Evolutionary conservation across 1,140 invertebrate species (phyloP), one percentile per base, ranked within the genome.

Genomic region (Drepana arcuata): DNA sequence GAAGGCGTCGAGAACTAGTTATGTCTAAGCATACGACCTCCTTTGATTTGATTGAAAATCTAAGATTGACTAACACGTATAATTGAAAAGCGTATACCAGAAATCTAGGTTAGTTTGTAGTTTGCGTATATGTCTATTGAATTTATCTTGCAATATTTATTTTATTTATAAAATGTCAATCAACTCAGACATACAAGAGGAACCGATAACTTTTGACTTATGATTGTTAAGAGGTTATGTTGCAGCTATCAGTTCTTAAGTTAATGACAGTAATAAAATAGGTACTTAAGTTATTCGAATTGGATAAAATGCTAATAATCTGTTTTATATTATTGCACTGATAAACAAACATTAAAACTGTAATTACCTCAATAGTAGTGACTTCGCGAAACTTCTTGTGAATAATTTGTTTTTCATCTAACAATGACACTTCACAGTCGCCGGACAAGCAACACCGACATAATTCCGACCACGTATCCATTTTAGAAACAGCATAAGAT

Each of bases 401-500:
- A 7, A 79, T 39, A 49, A 67, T 67, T 37, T 70, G 53, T 36
- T 64, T 53, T 23, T 47, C 51, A 39, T 75, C 66, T 26, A 72
- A 53, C 40, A 83, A 46, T 55, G 68, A 70, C 51, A 79, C 67
- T 42, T 68, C 52, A 15, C 64, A 51, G 56, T 79, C 49, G 21
- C 73, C 66, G 26, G 66, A 61, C 28, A 84, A 55, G 46, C 82
- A 84, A 47, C 72, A 75, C 14, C 82, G 67, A 55, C 82, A 84
- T 23, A 81, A 64, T 59, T 73, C 61, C n/a, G 67, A 56, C 71
- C 73, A 83, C 34, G 67, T 68, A 51, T 79, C 74, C 79, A 83
- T 81, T 37, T 80, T 51, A 63, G 44, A 63, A 57, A 16, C 44
- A 38, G 51, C 44, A 56, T 59, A 69, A 77, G 48, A 68, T 66